Evolutionary conservation across 2,888 invertebrate species (phyloP).

Genomic region (Mesorhabditis spiculigera): DNA sequence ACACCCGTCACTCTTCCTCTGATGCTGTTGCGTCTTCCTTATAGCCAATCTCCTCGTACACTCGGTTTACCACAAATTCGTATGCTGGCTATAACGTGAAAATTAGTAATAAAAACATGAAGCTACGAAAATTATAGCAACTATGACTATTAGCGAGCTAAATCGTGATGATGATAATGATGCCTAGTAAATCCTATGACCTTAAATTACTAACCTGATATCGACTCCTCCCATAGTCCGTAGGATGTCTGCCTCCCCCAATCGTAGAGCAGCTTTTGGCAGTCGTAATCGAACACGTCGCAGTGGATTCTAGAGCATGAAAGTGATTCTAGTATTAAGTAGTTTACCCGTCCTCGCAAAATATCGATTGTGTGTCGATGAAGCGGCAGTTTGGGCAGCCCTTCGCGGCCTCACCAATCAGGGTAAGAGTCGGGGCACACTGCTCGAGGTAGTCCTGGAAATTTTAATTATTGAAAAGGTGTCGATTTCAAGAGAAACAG

Average conservation of each 20-base stretch:
- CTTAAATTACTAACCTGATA: neutral
- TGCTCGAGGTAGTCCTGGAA: neutral
- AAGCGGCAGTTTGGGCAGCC: neutral
- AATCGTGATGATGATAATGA: too few relatives aligned
- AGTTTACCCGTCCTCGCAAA: neutral
- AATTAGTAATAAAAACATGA: too few relatives aligned
- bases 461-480: neutral
- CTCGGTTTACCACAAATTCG: too few relatives aligned
- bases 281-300: constrained; percentile 1
- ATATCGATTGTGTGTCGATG: neutral
- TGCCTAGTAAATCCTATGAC: too few relatives aligned
- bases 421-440: neutral
- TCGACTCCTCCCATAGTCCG: neutral
- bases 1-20: too few relatives aligned
- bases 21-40: too few relatives aligned
- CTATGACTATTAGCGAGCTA: too few relatives aligned
- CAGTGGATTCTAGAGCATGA: neutral
- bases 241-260: neutral
- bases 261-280: neutral
- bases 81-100: too few relatives aligned
- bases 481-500: too few relatives aligned
- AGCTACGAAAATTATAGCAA: too few relatives aligned
- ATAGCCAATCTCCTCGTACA: too few relatives aligned
- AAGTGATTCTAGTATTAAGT: too few relatives aligned
- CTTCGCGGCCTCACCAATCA: neutral